Evolutionary conservation across 2,888 invertebrate genomes (phyloP).

Genomic region (Mechanitis messenoides): DNA sequence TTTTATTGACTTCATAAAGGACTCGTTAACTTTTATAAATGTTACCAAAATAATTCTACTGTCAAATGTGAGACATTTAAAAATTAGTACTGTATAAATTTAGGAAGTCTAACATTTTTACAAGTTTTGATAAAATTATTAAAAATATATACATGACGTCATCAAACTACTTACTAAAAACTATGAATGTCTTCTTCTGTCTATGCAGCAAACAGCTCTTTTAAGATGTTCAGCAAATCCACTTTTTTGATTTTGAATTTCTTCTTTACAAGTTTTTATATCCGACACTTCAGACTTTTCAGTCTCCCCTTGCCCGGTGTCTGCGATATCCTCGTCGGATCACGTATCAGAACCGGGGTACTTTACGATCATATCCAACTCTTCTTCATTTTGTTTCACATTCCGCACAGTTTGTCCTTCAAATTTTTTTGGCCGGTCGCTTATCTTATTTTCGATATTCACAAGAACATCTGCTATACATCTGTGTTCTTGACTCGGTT

Average conservation of each 20-base stretch:
- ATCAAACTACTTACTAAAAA: slow-evolving; percentile 19
- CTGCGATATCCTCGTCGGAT: slow-evolving; percentile 63
- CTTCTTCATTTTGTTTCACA: slow-evolving; percentile 60
- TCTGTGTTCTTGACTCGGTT: slow-evolving; percentile 54
- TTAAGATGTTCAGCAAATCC: slow-evolving; percentile 68
- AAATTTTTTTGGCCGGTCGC: slow-evolving; percentile 57
- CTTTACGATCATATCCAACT: slow-evolving; percentile 68
- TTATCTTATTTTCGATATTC: slow-evolving; percentile 65
- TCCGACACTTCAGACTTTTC: slow-evolving; percentile 43
- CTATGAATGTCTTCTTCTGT: slow-evolving; percentile 65
- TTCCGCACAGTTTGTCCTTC: slow-evolving; percentile 54
- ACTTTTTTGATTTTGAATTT: slow-evolving; percentile 57
- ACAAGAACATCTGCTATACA: slow-evolving; percentile 66
- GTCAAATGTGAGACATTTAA: neutral
- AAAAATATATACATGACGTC: slow-evolving; percentile 3
- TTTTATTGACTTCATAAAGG: neutral
- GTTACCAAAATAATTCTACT: neutral
- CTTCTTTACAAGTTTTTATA: slow-evolving; percentile 45
- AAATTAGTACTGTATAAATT: neutral
- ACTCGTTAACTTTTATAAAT: neutral
- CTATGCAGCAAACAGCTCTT: slow-evolving; percentile 68
- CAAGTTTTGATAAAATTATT: slow-evolving; percentile 11
- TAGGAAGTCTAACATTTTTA: slow-evolving; percentile 1
- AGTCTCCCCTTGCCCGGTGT: slow-evolving; percentile 54
- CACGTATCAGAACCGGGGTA: slow-evolving; percentile 72